Conservation (phyloP, 1,140 invertebrate genomes). For the Patella vulgata region DNA sequence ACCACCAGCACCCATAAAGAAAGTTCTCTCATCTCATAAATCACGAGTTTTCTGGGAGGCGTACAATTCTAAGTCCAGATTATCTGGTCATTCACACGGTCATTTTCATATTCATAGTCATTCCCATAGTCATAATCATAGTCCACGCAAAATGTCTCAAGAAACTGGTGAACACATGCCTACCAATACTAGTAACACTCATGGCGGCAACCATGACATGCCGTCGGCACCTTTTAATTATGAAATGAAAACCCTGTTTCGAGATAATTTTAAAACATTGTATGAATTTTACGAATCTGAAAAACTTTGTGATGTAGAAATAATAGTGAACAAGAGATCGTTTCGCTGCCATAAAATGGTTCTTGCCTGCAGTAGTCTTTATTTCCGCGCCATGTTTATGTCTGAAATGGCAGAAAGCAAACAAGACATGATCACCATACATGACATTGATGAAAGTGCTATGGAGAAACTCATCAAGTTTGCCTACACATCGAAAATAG, state of each 20-base stretch:
- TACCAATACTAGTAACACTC: neutral
- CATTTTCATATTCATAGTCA: neutral
- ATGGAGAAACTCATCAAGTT: conserved; percentile 60
- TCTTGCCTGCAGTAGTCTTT: conserved; percentile 58
- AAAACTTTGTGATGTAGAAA: conserved; percentile 60
- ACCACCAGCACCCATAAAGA: conserved; percentile 14
- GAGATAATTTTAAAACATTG: conserved; percentile 43
- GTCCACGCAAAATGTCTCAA: conserved; percentile 4
- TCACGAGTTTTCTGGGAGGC: conserved; percentile 15
- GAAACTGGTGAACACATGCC: neutral
- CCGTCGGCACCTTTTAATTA: neutral
- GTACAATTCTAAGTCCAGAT: neutral
- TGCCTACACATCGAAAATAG: conserved; percentile 61
- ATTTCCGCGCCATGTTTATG: conserved; percentile 64
- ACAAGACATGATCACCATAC: conserved; percentile 51
- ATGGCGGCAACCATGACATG: neutral
- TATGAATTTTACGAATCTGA: conserved; percentile 49
- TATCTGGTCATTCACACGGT: neutral
- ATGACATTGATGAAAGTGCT: conserved; percentile 63
- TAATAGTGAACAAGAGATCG: conserved; percentile 51
- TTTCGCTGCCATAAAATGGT: conserved; percentile 62
- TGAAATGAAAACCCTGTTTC: conserved; percentile 22
- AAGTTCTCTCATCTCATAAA: conserved; percentile 5
- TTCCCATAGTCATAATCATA: conserved; percentile 1
- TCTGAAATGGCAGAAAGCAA: conserved; percentile 61